phyloP scores from a whole-genome alignment of 37 sponge, comb jelly and placozoan species.

The Oscarella lobularis region DNA sequence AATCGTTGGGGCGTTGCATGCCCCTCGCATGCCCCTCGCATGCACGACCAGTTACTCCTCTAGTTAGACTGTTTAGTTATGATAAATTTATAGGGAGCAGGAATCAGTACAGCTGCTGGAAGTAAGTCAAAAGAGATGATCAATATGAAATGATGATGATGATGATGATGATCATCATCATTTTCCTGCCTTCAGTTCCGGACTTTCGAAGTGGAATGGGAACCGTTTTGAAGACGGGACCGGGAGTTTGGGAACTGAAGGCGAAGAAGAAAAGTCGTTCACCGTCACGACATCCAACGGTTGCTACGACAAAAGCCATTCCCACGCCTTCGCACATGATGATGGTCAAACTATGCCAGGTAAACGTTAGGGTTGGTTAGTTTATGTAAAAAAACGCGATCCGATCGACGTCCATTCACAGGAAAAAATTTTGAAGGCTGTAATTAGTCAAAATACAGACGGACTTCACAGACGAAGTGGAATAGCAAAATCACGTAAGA shows the following conservation, averaged over 20 bases:
- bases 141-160: background rate
- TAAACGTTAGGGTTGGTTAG: too few relatives aligned
- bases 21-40: too few relatives aligned
- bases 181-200: constrained; percentile 37
- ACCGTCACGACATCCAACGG: background rate
- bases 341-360: constrained; percentile 42
- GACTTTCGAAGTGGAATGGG: constrained; percentile 73
- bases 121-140: constrained; percentile 23
- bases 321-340: constrained; percentile 72
- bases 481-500: constrained; percentile 27
- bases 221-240: constrained; percentile 49
- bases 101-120: constrained; percentile 61
- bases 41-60: too few relatives aligned
- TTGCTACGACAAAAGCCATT: constrained; percentile 24
- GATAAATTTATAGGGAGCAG: constrained; percentile 42
- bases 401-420: too few relatives aligned
- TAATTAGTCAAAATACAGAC: constrained; percentile 59
- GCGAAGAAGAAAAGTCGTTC: constrained; percentile 12
- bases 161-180: too few relatives aligned
- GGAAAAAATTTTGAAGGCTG: constrained; percentile 33
- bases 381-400: too few relatives aligned
- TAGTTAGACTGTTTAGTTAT: too few relatives aligned
- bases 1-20: background rate
- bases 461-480: constrained; percentile 69
- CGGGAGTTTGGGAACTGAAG: constrained; percentile 53